Conservation (phyloP, 2,113 vertebrate species). For the Cyprinodon tularosa region DNA sequence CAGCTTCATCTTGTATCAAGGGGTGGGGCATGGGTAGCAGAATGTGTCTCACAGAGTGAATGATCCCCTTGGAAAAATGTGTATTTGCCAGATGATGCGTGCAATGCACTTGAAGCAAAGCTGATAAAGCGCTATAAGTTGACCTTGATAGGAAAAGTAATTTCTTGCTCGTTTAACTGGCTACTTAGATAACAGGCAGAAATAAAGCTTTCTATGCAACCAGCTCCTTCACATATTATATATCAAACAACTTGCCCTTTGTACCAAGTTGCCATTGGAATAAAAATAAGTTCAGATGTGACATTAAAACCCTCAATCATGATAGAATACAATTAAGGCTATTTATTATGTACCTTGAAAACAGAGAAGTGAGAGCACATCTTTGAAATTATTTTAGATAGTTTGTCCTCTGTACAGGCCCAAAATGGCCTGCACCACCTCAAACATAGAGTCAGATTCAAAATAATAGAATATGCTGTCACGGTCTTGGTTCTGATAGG, state of each 20-base stretch:
- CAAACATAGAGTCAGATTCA: neutral
- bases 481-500: no score
- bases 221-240: neutral
- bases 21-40: conserved; percentile 13
- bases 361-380: neutral
- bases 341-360: neutral
- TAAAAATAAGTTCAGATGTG: neutral
- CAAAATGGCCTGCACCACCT: neutral
- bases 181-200: conserved; percentile 5
- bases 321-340: neutral
- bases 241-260: conserved; percentile 8
- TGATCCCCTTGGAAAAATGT: conserved; percentile 51
- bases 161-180: conserved; percentile 11
- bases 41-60: conserved; percentile 36
- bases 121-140: conserved; percentile 51
- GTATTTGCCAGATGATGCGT: conserved; percentile 49
- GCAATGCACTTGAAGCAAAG: conserved; percentile 43
- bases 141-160: conserved; percentile 61
- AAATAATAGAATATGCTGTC: neutral
- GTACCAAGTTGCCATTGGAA: conserved; percentile 1
- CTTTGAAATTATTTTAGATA: neutral
- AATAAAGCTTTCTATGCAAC: neutral
- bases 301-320: neutral
- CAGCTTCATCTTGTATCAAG: conserved; percentile 29
- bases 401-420: neutral